phyloP scores from a whole-genome alignment of 1,140 invertebrate species.

The Trichogramma pretiosum region DNA sequence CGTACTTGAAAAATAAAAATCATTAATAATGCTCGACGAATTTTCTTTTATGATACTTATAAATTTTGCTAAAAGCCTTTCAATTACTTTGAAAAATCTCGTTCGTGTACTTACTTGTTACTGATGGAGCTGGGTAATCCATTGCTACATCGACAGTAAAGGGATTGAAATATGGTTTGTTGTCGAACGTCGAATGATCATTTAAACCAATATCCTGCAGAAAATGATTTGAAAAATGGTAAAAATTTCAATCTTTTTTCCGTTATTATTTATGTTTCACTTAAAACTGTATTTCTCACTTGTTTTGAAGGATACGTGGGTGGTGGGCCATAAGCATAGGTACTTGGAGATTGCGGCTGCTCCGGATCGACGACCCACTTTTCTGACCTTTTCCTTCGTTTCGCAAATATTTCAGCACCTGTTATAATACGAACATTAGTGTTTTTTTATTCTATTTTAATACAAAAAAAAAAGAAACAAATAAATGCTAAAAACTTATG shows the following conservation, averaged over 20 bases:
- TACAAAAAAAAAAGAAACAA: no score
- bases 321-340: slow-evolving; percentile 23
- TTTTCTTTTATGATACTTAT: no score
- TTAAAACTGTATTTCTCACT: no score
- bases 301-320: slow-evolving; percentile 27
- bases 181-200: slow-evolving; percentile 19
- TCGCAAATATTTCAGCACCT: slow-evolving; percentile 81
- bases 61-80: no score
- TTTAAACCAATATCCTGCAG: slow-evolving; percentile 7
- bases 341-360: slow-evolving; percentile 31
- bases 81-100: no score
- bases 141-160: slow-evolving; percentile 31
- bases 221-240: not conserved
- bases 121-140: slow-evolving; percentile 21
- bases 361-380: slow-evolving; percentile 80
- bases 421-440: no score
- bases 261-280: no score
- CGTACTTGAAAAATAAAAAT: no score
- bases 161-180: slow-evolving; percentile 36
- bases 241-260: not conserved
- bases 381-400: slow-evolving; percentile 73
- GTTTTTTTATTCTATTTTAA: no score
- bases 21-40: no score
- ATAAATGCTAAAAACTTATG: no score
- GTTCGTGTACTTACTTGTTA: slow-evolving; percentile 31